Percentiles rank a stretch among this genome's conserved stretches.
phyloP scores from a whole-genome alignment of 2,888 invertebrate genomes.

The Parochlus steinenii region DNA sequence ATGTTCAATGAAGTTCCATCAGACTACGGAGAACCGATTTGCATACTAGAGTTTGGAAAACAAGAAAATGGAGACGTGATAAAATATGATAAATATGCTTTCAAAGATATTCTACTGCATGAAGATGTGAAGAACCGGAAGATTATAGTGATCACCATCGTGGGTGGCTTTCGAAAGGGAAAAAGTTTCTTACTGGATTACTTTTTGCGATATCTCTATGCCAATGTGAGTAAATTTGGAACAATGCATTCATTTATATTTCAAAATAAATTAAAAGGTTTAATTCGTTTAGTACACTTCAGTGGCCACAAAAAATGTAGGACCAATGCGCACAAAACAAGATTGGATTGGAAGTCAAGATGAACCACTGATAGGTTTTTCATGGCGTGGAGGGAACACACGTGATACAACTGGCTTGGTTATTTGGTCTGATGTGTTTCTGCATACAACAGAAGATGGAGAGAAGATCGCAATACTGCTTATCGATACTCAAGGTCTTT shows the following conservation, averaged over 20 bases:
- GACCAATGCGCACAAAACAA: not conserved
- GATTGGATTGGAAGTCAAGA: conserved; percentile 10
- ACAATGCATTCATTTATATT: not conserved
- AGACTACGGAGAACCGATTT: conserved; percentile 1
- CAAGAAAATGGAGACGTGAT: not conserved
- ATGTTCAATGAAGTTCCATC: no score
- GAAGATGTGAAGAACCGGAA: conserved; percentile 7
- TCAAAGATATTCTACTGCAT: conserved; percentile 6
- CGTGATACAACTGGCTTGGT: conserved; percentile 12
- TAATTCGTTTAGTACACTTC: conserved; percentile 9
- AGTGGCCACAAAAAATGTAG: not conserved
- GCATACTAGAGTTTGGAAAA: conserved; percentile 2
- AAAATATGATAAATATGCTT: conserved; percentile 1
- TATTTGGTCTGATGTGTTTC: conserved; percentile 13
- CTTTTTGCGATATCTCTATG: conserved; percentile 10
- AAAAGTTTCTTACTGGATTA: conserved; percentile 12
- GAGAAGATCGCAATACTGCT: conserved; percentile 12
- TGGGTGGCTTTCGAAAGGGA: conserved; percentile 12
- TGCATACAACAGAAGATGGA: conserved; percentile 3
- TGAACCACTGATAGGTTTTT: conserved; percentile 9
- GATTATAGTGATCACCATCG: conserved; percentile 6
- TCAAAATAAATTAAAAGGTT: no score
- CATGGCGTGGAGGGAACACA: conserved; percentile 9
- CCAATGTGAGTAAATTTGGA: conserved; percentile 3
- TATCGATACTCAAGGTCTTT: conserved; percentile 13